A percentile compares a stretch with the other conserved stretches of the same genome.
Evolutionary conservation across 2,888 invertebrate genomes (phyloP).

Genomic region (Mythimna ferrago): DNA sequence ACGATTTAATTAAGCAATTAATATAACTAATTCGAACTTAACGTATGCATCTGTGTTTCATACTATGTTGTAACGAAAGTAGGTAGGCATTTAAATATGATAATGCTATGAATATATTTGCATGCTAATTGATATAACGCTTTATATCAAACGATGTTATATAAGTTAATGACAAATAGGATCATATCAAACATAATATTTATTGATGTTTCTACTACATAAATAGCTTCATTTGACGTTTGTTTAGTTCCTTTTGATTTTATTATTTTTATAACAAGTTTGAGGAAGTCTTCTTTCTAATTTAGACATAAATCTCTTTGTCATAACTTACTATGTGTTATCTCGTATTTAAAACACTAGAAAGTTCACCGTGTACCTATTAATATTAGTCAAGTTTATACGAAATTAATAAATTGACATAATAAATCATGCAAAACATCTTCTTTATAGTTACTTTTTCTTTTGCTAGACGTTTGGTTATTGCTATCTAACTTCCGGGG

Average conservation of each 20-base stretch:
- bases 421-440: slow-evolving; percentile 4
- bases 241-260: not conserved
- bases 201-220: not conserved
- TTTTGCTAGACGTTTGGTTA: not conserved
- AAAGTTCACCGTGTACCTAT: slow-evolving; percentile 16
- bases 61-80: slow-evolving; percentile 34
- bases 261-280: not conserved
- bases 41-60: slow-evolving; percentile 23
- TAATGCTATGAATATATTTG: slow-evolving; percentile 42
- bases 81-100: slow-evolving; percentile 13
- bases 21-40: slow-evolving; percentile 21
- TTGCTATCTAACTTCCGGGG: not conserved
- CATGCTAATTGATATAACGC: slow-evolving; percentile 27
- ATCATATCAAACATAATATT: slow-evolving; percentile 5
- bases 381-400: slow-evolving; percentile 7
- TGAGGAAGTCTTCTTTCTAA: slow-evolving; percentile 22
- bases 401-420: not conserved
- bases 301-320: slow-evolving; percentile 10
- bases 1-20: slow-evolving; percentile 39
- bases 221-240: slow-evolving; percentile 15
- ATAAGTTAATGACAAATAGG: slow-evolving; percentile 31
- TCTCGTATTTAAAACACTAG: slow-evolving; percentile 5
- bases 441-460: slow-evolving; percentile 1
- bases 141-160: slow-evolving; percentile 29
- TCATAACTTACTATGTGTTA: not conserved